phyloP scores from a whole-genome alignment of 2,888 invertebrate species.

The Zeuzera pyrina region DNA sequence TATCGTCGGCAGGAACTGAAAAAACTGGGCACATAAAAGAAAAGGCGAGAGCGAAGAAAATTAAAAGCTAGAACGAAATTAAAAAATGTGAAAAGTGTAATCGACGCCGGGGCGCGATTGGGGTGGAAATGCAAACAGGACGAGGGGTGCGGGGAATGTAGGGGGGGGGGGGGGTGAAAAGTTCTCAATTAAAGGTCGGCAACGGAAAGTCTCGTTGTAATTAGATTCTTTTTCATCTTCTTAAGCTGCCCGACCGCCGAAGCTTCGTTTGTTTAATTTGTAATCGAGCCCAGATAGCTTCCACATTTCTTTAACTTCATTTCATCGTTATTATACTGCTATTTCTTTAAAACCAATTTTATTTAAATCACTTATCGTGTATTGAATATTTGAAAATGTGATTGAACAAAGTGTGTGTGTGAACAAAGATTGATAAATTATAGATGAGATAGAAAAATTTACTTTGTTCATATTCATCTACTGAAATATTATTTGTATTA shows the following conservation, averaged over 20 bases:
- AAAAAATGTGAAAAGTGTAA: conserved; percentile 71
- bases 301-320: conserved; percentile 57
- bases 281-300: conserved; percentile 69
- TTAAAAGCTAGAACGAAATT: conserved; percentile 70
- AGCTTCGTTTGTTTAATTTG: conserved; percentile 67
- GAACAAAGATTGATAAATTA: too few relatives aligned
- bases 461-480: too few relatives aligned
- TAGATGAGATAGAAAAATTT: too few relatives aligned
- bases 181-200: conserved; percentile 69
- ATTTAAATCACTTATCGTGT: too few relatives aligned
- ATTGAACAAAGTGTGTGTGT: too few relatives aligned
- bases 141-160: conserved; percentile 19
- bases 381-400: too few relatives aligned
- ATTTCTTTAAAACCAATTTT: too few relatives aligned
- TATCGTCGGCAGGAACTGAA: conserved; percentile 51
- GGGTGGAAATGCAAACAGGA: conserved; percentile 60
- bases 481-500: too few relatives aligned
- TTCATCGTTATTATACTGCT: conserved; percentile 40
- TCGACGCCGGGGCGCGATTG: conserved; percentile 60
- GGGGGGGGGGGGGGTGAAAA: conserved; percentile 21
- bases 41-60: conserved; percentile 66
- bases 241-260: conserved; percentile 59
- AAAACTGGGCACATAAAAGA: conserved; percentile 52
- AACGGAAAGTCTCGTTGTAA: conserved; percentile 60
- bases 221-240: conserved; percentile 69